Conservation (phyloP, 1,140 invertebrate species). For the Caenorhabditis tropicalis region DNA sequence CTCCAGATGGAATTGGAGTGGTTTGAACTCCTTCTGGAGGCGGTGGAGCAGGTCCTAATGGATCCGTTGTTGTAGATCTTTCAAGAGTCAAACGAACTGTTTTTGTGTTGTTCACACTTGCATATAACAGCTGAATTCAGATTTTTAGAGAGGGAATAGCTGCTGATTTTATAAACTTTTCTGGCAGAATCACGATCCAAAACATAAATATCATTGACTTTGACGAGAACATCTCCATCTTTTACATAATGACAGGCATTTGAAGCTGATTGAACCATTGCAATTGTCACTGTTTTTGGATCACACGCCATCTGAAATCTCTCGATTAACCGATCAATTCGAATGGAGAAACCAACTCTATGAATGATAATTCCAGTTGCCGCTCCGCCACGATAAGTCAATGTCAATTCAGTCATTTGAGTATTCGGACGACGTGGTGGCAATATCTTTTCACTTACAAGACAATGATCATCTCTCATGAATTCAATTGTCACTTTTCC, state of each 20-base stretch:
- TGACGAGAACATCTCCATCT: conserved; percentile 17
- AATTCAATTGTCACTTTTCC: conserved; percentile 40
- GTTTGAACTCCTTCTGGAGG: background rate
- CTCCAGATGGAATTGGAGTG: background rate
- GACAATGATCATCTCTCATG: conserved; percentile 39
- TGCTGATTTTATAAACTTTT: background rate
- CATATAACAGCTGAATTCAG: background rate
- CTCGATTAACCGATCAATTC: background rate
- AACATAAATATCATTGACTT: conserved; percentile 25
- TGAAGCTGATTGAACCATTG: conserved; percentile 17
- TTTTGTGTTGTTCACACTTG: conserved; percentile 30
- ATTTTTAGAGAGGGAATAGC: background rate
- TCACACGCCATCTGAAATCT: background rate
- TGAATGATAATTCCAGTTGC: conserved; percentile 31
- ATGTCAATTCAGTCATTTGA: conserved; percentile 5
- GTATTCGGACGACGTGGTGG: conserved; percentile 25
- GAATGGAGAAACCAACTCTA: background rate
- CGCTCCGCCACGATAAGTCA: conserved; percentile 29
- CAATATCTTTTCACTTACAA: background rate
- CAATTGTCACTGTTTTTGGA: conserved; percentile 7
- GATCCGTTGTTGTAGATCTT: conserved; percentile 22
- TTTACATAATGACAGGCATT: conserved; percentile 27
- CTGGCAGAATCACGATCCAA: conserved; percentile 12
- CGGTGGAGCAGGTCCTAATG: background rate
- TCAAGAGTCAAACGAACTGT: conserved; percentile 26